These are phyloP conservation scores for Mus minutoides DNA, from an alignment of 2,797 vertebrate species.

Conservation along the genomic window DNA sequence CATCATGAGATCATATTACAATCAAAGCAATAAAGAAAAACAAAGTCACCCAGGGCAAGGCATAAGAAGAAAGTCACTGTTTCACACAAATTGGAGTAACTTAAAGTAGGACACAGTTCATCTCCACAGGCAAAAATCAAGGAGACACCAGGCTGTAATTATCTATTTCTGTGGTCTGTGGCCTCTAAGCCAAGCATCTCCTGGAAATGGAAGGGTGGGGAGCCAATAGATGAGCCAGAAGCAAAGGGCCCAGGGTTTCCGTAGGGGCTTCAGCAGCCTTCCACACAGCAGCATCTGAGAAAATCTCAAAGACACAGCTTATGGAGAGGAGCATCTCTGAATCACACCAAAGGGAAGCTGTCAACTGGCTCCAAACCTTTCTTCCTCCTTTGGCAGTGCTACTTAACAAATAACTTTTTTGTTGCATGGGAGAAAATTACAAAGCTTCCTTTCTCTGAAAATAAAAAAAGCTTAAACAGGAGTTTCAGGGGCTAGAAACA, in stretches of 20 bases:
- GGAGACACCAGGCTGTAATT: background rate
- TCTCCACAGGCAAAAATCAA: background rate
- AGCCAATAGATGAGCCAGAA: background rate
- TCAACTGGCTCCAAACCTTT: background rate
- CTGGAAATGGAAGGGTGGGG: background rate
- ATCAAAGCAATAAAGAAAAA: background rate
- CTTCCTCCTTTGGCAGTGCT: background rate
- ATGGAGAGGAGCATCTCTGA: background rate
- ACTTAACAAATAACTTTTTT: background rate
- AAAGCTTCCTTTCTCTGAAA: slow-evolving; percentile 2
- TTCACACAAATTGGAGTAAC: background rate
- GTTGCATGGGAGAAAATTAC: background rate
- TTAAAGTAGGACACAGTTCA: background rate
- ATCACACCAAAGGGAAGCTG: background rate
- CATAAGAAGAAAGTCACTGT: background rate
- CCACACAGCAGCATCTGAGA: background rate
- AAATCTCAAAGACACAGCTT: background rate
- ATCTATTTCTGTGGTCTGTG: slow-evolving; percentile 6
- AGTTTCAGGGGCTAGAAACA: background rate
- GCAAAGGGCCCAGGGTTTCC: background rate
- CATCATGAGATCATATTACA: background rate
- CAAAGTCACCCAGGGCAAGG: background rate
- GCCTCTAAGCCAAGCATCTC: background rate
- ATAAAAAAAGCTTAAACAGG: background rate
- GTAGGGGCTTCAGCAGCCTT: background rate